phyloP scores from a whole-genome alignment of 1,140 invertebrate species.

The Melanaphis sacchari region DNA sequence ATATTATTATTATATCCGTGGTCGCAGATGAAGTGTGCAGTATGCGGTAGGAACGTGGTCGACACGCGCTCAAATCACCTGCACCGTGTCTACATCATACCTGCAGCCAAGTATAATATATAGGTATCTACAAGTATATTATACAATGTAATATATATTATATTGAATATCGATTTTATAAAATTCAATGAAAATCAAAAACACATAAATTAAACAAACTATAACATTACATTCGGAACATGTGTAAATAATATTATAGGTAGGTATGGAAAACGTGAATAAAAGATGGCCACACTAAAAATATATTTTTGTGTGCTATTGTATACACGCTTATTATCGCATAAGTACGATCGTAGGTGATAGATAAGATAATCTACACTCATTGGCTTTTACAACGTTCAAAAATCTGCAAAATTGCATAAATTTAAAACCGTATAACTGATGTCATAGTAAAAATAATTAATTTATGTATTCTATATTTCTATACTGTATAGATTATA shows the following conservation, averaged over 20 bases:
- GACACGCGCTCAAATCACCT: slow-evolving; percentile 15
- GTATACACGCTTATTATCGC: too few species aligned
- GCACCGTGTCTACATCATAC: background rate
- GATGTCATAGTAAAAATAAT: too few species aligned
- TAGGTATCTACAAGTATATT: background rate
- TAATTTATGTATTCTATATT: too few species aligned
- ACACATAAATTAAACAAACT: background rate
- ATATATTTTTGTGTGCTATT: too few species aligned
- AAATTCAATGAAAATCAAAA: background rate
- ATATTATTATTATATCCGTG: background rate
- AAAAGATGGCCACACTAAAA: too few species aligned
- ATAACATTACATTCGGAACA: background rate
- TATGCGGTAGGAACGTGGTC: background rate
- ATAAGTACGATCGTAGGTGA: too few species aligned
- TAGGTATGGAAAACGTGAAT: background rate
- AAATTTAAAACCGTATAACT: too few species aligned
- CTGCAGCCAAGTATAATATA: background rate
- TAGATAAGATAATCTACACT: too few species aligned
- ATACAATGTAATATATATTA: background rate
- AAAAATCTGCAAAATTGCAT: too few species aligned
- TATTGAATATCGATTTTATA: background rate
- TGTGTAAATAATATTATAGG: background rate
- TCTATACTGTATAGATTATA: too few species aligned
- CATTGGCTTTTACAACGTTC: too few species aligned
- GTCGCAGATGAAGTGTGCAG: background rate